Percentiles rank a stretch among this genome's conserved stretches.
Evolutionary conservation across 2,888 invertebrate genomes (phyloP).

Genomic region (Scaptomyza caliginosa): DNA sequence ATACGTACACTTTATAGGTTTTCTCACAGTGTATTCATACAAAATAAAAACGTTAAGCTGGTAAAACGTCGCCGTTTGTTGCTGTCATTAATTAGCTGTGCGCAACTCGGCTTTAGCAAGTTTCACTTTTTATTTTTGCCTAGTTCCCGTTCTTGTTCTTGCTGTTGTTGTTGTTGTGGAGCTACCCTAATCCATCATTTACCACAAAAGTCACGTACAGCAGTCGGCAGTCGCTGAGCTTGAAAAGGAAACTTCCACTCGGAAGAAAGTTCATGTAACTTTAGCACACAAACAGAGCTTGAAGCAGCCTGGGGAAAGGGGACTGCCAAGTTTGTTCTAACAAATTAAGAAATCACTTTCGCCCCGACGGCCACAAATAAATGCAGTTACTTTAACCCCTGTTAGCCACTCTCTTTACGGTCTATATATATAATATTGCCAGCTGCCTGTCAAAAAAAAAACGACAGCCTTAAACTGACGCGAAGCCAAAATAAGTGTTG

Average conservation of each 20-base stretch:
- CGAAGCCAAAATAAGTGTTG: conserved; percentile 43
- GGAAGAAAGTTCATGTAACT: conserved; percentile 60
- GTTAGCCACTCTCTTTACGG: neutral
- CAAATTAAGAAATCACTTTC: conserved; percentile 82
- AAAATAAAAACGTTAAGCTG: conserved; percentile 10
- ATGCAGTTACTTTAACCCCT: conserved; percentile 13
- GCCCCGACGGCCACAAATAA: conserved; percentile 39
- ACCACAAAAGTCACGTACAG: conserved; percentile 73
- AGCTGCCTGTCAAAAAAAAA: conserved; percentile 31
- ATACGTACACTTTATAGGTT: no score
- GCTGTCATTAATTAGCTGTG: conserved; percentile 64
- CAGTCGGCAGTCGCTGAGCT: conserved; percentile 33
- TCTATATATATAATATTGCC: neutral
- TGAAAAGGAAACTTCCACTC: conserved; percentile 65
- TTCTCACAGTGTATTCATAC: neutral
- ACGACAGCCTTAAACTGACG: conserved; percentile 26
- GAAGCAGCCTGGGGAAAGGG: neutral
- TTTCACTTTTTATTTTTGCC: conserved; percentile 68
- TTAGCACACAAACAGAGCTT: conserved; percentile 27
- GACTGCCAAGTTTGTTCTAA: conserved; percentile 60
- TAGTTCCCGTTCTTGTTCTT: neutral
- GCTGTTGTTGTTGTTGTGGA: neutral
- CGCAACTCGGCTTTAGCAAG: conserved; percentile 39
- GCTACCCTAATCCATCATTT: conserved; percentile 75
- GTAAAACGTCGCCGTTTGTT: conserved; percentile 17